Percentiles rank a stretch among this genome's conserved stretches.
Evolutionary conservation across 1,140 invertebrate species (phyloP).

Genomic region (Chrysopa pallens): DNA sequence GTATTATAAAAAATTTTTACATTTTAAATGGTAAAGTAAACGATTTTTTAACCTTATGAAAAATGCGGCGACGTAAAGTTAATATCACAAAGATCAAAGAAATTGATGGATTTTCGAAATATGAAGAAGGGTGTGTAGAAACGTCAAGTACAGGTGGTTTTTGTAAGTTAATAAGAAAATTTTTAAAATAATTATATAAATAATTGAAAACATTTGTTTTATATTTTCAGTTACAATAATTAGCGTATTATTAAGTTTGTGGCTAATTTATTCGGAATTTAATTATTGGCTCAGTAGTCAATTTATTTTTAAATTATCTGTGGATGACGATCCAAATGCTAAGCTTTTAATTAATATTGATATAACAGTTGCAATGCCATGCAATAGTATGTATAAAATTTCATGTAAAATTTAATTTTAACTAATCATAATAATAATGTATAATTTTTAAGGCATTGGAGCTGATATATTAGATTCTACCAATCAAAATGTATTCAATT

Average conservation of each 20-base stretch:
- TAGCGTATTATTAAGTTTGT: slow-evolving; percentile 58
- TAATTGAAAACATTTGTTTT: no score
- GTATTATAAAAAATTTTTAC: no score
- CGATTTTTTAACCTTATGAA: no score
- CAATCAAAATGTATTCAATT: slow-evolving; percentile 70
- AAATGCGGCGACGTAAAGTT: no score
- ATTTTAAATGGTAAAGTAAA: no score
- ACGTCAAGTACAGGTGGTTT: no score
- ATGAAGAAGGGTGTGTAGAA: no score
- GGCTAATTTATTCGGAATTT: slow-evolving; percentile 67
- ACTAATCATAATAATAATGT: background rate
- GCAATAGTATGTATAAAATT: slow-evolving; percentile 37
- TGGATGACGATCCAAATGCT: slow-evolving; percentile 73
- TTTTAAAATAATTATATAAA: no score
- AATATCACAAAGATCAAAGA: no score
- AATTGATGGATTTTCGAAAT: no score
- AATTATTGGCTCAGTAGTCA: slow-evolving; percentile 67
- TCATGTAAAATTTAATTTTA: slow-evolving; percentile 1
- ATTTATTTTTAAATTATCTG: slow-evolving; percentile 73
- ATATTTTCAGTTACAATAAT: slow-evolving; percentile 53
- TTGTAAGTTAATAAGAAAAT: no score
- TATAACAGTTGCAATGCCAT: slow-evolving; percentile 87
- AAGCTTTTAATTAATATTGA: slow-evolving; percentile 87
- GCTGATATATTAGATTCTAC: slow-evolving; percentile 90
- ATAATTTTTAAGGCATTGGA: slow-evolving; percentile 48